Evolutionary conservation across 2,797 vertebrate genomes (phyloP), one percentile per base, ranked within the genome.

Genomic region (Thalassophryne amazonica): DNA sequence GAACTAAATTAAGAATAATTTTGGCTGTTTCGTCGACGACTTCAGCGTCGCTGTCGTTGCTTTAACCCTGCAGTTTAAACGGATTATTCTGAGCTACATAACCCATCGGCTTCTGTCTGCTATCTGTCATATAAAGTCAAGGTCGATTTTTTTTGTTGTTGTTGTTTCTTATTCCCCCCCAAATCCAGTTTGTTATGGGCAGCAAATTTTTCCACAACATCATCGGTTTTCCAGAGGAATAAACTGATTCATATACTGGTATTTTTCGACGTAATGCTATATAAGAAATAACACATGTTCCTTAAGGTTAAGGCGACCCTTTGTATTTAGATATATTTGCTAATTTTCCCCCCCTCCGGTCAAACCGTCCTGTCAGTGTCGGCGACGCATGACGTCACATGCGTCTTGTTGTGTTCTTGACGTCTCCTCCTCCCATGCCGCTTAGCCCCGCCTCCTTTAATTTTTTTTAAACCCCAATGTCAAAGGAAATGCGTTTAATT

Each of bases 1-100:
- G 3, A 1, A 27, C 39, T n/a, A 41, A 47, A 55, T 34, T 23
- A 27, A 27, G 25, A 22, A 6, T 7, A 3, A 17, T 23, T 17
- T 29, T 2, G 39, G 29, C 21, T 20, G 2, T 54, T 13, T 34
- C 24, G 41, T 37, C 43, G 55, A 39, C 53, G 66, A 61, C 13
- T 51, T 56, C 36, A 19, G 18, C 58, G 64, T 69, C 59, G 62
- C 39, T 90, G 90, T 91, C 88, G 91, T 90, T 91, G 88, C 89
- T 75, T 28, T 92, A 87, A 92, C 88, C 91, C 89, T 73, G 84
- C 65, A 68, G 81, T 73, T 88, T 85, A 86, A 25, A 67, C 67
- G 67, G 86, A 87, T 87, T 83, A 88, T 84, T 86, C 80, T 77
- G 87, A 69, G 83, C 84, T 76, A 74, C 75, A 80, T 83, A 63